Base-by-base conservation (phyloP, 2,888 invertebrate genomes). In the Nysson spinosus region DNA sequence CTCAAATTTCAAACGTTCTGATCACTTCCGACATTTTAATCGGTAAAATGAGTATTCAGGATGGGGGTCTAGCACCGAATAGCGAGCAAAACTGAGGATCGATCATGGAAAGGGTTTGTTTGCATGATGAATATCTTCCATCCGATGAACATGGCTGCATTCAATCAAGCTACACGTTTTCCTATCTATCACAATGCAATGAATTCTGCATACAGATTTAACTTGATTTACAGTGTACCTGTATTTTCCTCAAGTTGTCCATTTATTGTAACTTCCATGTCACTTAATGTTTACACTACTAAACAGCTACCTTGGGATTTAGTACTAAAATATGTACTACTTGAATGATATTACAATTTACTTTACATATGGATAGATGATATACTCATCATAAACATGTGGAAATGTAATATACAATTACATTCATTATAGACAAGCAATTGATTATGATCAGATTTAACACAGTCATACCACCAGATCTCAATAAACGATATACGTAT, bases 81-180 rank as follows among this genome's bases (percentile, higher is more conserved):
- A 47, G 52, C 44, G 64, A 52, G 56, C 37, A 60, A 49, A 56
- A 50, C 58, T 54, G 44, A 50, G 51, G 56, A 47, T 39, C 26
- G 43, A 39, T 37, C 37, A 61, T 49, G 65, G 54, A 46, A 49
- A 32, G 66, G 58, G 69, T 69, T 67, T 81, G 77, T 82, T 83
- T 81, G 78, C 66, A 64, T 72, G 78, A 63, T 66, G 66, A 79
- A 78, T 82, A 79, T 73, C 70, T 82, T 81, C 75, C 75, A 70
- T 71, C 61, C 75, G 73, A 75, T 77, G 77, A 70, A 72, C 70
- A 75, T 70, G 61, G 62, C 65, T 73, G n/a, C 80, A 76, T 80
- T 77, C 80, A 79, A 82, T 82, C 77, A 64, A 62, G 62, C 56
- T 34, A 30, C 58, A 62, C 65, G 65, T 70, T 70, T 78, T 71